Conservation (phyloP, 2,797 vertebrate genomes). For the Coendou prehensilis region DNA sequence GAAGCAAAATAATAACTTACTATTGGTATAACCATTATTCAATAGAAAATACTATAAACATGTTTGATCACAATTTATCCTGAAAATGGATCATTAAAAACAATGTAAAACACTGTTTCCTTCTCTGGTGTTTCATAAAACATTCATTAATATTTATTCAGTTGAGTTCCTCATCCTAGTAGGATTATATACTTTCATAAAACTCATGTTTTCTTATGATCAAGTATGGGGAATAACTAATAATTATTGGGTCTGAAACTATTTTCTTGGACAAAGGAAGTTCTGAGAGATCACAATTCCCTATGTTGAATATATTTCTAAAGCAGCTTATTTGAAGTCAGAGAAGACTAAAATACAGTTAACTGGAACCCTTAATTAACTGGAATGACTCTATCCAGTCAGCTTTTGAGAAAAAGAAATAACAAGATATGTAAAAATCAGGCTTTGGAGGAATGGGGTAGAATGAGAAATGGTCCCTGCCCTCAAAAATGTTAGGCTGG, state of each 20-base stretch:
- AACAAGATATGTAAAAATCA: neutral
- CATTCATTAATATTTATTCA: slow-evolving; percentile 56
- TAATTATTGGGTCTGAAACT: slow-evolving; percentile 35
- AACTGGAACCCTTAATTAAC: slow-evolving; percentile 52
- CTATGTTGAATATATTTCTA: slow-evolving; percentile 12
- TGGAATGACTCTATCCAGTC: neutral
- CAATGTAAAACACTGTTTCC: slow-evolving; percentile 14
- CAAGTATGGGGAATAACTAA: neutral
- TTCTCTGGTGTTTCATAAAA: slow-evolving; percentile 31
- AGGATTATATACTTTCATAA: slow-evolving; percentile 26
- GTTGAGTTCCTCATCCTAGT: neutral
- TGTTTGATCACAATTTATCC: slow-evolving; percentile 47
- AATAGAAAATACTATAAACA: slow-evolving; percentile 5
- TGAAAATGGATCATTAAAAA: slow-evolving; percentile 37
- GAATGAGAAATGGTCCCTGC: slow-evolving; percentile 17
- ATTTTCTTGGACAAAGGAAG: slow-evolving; percentile 8
- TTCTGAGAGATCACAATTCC: neutral
- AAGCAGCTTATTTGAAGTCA: neutral
- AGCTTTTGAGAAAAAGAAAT: slow-evolving; percentile 20
- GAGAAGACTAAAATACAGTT: slow-evolving; percentile 50
- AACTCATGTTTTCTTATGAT: slow-evolving; percentile 31
- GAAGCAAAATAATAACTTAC: slow-evolving; percentile 25
- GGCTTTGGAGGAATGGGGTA: neutral
- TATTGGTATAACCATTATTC: slow-evolving; percentile 42
- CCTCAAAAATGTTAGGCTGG: slow-evolving; percentile 20